These are phyloP conservation scores for Helogale parvula DNA, from an alignment of 2,113 vertebrate genomes.

Conservation along the genomic window DNA sequence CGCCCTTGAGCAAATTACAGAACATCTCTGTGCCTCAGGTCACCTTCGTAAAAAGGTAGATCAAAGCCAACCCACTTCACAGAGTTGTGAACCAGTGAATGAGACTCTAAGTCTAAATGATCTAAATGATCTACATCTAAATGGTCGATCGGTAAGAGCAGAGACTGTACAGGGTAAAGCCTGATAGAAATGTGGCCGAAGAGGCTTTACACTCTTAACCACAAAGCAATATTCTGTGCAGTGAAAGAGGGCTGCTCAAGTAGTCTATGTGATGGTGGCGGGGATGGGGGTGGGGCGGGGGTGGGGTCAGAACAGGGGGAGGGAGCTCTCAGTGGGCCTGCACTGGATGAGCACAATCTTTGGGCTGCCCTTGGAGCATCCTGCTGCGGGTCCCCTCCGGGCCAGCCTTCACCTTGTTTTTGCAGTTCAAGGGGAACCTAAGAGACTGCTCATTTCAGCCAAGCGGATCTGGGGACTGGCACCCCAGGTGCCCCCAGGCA, in stretches of 20 bases:
- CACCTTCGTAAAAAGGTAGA: background rate
- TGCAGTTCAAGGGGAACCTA: background rate
- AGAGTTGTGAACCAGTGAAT: background rate
- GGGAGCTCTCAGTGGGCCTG: too few relatives aligned
- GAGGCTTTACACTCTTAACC: background rate
- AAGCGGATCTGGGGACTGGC: background rate
- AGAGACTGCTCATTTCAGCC: background rate
- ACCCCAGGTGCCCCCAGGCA: background rate
- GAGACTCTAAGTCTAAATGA: background rate
- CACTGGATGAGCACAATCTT: accelerated
- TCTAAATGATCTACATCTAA: background rate
- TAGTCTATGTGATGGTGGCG: background rate
- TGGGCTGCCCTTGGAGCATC: accelerated
- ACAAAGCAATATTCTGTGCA: background rate
- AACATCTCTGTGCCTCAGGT: background rate
- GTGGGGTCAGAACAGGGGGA: background rate
- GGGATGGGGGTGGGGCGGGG: background rate
- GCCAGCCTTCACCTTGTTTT: background rate
- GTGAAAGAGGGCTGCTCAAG: background rate
- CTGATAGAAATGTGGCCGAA: background rate
- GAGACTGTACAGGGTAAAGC: background rate
- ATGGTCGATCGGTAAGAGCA: background rate
- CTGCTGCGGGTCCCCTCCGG: background rate
- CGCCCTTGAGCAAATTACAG: background rate
- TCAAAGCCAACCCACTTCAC: background rate